Evolutionary conservation across 2,113 vertebrate genomes (phyloP).

Genomic region (Epinephelus cyanopodus): DNA sequence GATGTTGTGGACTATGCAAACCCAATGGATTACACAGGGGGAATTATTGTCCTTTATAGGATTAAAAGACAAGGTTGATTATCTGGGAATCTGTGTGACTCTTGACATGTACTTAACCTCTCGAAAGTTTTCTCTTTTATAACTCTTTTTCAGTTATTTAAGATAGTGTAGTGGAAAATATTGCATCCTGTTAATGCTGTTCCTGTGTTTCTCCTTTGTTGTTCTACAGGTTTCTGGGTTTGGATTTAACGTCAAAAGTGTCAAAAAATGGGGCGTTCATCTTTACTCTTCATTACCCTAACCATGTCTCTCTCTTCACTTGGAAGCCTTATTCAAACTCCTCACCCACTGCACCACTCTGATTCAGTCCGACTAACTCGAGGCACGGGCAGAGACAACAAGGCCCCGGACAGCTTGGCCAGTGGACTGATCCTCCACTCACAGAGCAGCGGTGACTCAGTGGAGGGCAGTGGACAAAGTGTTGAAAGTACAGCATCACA

Average conservation of each 20-base stretch:
- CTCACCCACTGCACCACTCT: conserved; percentile 19
- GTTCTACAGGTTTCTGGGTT: conserved; percentile 47
- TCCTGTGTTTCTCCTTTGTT: conserved; percentile 4
- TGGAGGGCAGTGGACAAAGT: conserved; percentile 51
- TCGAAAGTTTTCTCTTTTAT: neutral
- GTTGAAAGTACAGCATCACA: neutral
- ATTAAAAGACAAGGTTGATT: conserved; percentile 42
- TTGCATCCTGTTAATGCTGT: neutral
- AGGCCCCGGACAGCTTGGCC: neutral
- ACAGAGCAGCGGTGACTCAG: conserved; percentile 23
- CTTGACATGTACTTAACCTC: neutral
- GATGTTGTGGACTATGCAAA: conserved; percentile 19
- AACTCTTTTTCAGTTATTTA: conserved; percentile 4
- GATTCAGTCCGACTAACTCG: neutral
- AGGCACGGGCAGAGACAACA: neutral
- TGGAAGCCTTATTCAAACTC: conserved; percentile 48
- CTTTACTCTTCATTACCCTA: conserved; percentile 42
- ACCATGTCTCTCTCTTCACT: conserved; percentile 35
- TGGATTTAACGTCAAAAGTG: neutral
- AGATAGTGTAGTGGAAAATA: neutral
- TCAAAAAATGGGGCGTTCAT: conserved; percentile 48
- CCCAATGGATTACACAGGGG: conserved; percentile 33
- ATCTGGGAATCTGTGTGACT: conserved; percentile 13
- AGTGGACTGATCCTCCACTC: conserved; percentile 9
- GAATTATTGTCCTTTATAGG: conserved; percentile 39